Base-by-base conservation (phyloP, 2,888 invertebrate genomes). In the Brachyopa scutellaris region DNA sequence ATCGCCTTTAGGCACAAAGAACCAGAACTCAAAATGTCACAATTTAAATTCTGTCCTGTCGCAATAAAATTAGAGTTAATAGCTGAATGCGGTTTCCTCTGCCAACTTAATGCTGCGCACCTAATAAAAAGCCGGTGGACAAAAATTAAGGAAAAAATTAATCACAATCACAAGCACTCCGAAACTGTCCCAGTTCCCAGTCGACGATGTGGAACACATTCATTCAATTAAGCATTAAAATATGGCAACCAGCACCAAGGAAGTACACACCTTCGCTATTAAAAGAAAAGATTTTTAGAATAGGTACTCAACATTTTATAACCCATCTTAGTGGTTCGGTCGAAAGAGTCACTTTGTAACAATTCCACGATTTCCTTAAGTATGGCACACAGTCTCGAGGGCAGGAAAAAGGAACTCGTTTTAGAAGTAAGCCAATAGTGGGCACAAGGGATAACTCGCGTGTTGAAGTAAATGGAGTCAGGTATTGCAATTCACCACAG, bases 31-130 rank as follows among this genome's bases (percentile, higher is more conserved):
- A 57, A 61, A 82, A 61, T 72, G 82, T 77, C 66, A 64, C 82
- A 82, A 61, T 77, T 72, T 38, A 47, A 66, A 70, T 38, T 82
- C 70, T 42, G 6, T 31, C 57, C 29, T 72, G 77, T 66, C 70
- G 77, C 77, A 82, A 70, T 77, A 59, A 77, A 72, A 77, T 77
- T 82, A 82, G 45, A 69, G 80, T 66, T 82, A 77, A 82, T 57
- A 51, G 69, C 55, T 11, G 26, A 80, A 49, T 51, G 64, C 51
- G 29, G 74, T 69, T 67, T 31, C 61, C 62, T n/a, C n/a, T 61
- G 33, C 45, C 45, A 67, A 40, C 11, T 57, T 3, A 55, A 61
- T 72, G 42, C 53, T 57, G 55, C 31, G 42, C 40, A 55, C 45
- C 5, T 9, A 53, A 19, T 7, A n/a, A 31, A 51, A 1, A 13